Conservation (phyloP, 2,113 vertebrate species). For the Geococcyx californianus region DNA sequence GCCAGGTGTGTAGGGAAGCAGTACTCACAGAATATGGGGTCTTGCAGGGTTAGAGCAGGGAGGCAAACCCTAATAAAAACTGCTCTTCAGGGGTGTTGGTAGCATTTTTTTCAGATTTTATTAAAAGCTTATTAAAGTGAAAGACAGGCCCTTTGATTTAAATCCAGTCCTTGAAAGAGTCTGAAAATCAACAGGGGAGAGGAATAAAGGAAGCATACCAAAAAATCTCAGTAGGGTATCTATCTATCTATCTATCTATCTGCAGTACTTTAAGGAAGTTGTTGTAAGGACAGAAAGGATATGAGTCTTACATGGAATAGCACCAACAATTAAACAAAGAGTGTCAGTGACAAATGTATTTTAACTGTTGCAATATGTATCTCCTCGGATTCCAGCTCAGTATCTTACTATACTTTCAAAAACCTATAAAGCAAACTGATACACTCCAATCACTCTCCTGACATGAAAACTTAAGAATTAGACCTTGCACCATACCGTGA, state of each 20-base stretch:
- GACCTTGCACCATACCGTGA: background rate
- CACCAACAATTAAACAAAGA: background rate
- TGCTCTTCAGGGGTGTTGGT: background rate
- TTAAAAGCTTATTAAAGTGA: slow-evolving; percentile 39
- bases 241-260: background rate
- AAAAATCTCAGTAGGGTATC: background rate
- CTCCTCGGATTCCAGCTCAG: background rate
- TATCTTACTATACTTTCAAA: background rate
- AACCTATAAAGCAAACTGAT: background rate
- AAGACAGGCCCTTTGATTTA: slow-evolving; percentile 25
- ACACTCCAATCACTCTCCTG: background rate
- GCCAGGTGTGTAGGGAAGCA: slow-evolving; percentile 29
- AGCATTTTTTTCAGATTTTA: slow-evolving; percentile 9
- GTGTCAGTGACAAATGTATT: background rate
- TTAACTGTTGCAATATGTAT: background rate
- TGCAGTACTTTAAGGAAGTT: background rate
- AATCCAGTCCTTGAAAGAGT: slow-evolving; percentile 6
- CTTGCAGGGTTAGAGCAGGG: background rate
- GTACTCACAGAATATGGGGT: background rate
- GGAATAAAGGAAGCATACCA: slow-evolving; percentile 8
- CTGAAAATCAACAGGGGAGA: background rate
- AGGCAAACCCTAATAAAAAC: slow-evolving; percentile 26
- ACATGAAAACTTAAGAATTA: background rate
- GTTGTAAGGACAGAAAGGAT: background rate
- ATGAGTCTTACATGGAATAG: background rate